Percentiles rank a stretch among this genome's conserved stretches.
These are phyloP conservation scores for Nesometra sesokonis DNA, from an alignment of 35 echinoderm and acorn worm species.

Conservation along the genomic window DNA sequence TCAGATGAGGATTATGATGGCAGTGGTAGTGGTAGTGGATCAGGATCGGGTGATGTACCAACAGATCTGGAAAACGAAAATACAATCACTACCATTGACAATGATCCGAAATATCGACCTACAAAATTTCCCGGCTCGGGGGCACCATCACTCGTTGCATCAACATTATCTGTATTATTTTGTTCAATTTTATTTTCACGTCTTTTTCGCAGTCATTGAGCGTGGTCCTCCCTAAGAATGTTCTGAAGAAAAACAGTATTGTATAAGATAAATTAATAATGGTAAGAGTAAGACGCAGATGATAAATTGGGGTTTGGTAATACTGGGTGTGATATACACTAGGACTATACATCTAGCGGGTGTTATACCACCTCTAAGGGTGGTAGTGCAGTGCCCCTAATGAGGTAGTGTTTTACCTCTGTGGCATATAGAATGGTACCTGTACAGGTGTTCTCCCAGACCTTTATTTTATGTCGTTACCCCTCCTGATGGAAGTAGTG, in stretches of 20 bases:
- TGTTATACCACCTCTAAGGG: too few species aligned
- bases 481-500: too few species aligned
- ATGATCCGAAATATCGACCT: neutral
- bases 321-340: too few species aligned
- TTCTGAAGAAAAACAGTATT: neutral
- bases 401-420: too few species aligned
- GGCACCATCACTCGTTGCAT: neutral
- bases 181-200: neutral
- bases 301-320: too few species aligned
- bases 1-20: neutral
- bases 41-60: neutral
- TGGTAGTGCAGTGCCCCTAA: too few species aligned
- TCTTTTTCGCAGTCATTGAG: neutral
- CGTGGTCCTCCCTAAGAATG: neutral
- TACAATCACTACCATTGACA: neutral
- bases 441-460: too few species aligned
- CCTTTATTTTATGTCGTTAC: too few species aligned
- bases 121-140: neutral
- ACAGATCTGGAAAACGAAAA: neutral
- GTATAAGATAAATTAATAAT: neutral
- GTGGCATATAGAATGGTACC: too few species aligned
- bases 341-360: too few species aligned
- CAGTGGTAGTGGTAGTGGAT: neutral
- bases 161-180: neutral
- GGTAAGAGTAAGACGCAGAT: neutral